Base-by-base conservation (phyloP, 2,797 vertebrate species). In the Ficedula albicollis region DNA sequence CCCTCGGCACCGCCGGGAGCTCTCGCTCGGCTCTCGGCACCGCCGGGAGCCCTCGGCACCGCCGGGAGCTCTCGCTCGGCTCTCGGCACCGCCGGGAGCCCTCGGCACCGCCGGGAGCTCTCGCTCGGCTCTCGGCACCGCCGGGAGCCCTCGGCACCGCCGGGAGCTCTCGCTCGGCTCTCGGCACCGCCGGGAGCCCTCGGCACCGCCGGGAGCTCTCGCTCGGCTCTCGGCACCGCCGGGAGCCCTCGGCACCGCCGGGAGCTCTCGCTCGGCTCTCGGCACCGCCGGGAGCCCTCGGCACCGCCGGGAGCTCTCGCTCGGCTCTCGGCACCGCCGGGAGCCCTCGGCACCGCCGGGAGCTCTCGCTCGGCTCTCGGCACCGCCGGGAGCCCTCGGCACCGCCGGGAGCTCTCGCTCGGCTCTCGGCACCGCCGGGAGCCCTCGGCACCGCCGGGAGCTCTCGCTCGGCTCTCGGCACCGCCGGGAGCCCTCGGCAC, bases 361-460 rank as follows among this genome's bases (percentile, higher is more conserved):
- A 8, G 18, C 15, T 52, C 60, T 39, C 95, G 95, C n/a, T n/a
- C n/a, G 94, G 94, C 95, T 95, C n/a, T n/a, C n/a, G 94, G 94
- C 91, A 83, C 49, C 49, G 79, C 48, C 26, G 0, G 8, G 48
- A 15, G 8, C 17, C 48, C n/a, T n/a, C n/a, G n/a, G n/a, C n/a
- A n/a, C n/a, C n/a, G n/a, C n/a, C n/a, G n/a, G n/a, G n/a, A n/a
- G n/a, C n/a, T n/a, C n/a, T n/a, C n/a, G n/a, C n/a, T n/a, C n/a
- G n/a, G 41, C 41, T 48, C 60, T 39, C 95, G 95, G 96, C 87
- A 1, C 63, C 7, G 54, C 0, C 25, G 0, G 77, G 51, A 94
- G 76, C 73, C 77, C 60, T 44, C 10, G 43, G 43, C 43, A 43
- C 43, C 3, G 43, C 43, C 9, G 43, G 43, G 43, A 43, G 17